Evolutionary conservation across 2,888 invertebrate genomes (phyloP), one percentile per base, ranked within the genome.

Genomic region (Zygogramma bicolorata): DNA sequence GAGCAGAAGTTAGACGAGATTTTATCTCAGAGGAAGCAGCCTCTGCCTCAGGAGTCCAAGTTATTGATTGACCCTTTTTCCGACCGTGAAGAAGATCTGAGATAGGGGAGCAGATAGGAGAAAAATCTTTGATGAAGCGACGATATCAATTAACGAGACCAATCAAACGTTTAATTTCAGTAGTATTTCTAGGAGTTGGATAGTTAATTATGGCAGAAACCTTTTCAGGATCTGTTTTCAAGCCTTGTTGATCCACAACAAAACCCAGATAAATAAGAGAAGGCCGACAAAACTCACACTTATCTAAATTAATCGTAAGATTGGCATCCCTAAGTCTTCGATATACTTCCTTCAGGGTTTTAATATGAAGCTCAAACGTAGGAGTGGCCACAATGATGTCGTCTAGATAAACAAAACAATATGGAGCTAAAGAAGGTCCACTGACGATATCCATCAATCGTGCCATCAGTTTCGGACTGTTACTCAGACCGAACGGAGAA

Each of bases 381-480:
- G 60, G 60, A 13, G 70, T 66, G 8, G 60, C 60, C 7, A 70
- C 29, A 20, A 76, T 70, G 29, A 77, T 71, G 18, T 76, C 75
- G 31, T 76, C 76, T 3, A 74, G 38, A 38, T 76, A 76, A 40
- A 46, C 38, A 49, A 75, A 75, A 46, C 68, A 60, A 58, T 65
- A 74, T 13, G 76, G 76, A 29, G 74, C 63, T 10, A 77, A 62
- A 13, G 65, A 63, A 31, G 75, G 74, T 7, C 79, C 79, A 3
- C 82, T 65, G 2, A 81, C 57, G 1, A 58, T 40, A 59, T 77
- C 72, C 75, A 78, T 74, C 6, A 71, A 27, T 31, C 71, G 42
- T 13, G 63, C 73, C 75, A 76, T 73, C n/a, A 69, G 70, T 66
- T 62, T 65, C 0, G 83, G 81, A 61, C 61, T 25, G 65, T 73